These are phyloP conservation scores for Aphidius gifuensis DNA, from an alignment of 1,140 invertebrate species.

Conservation along the genomic window DNA sequence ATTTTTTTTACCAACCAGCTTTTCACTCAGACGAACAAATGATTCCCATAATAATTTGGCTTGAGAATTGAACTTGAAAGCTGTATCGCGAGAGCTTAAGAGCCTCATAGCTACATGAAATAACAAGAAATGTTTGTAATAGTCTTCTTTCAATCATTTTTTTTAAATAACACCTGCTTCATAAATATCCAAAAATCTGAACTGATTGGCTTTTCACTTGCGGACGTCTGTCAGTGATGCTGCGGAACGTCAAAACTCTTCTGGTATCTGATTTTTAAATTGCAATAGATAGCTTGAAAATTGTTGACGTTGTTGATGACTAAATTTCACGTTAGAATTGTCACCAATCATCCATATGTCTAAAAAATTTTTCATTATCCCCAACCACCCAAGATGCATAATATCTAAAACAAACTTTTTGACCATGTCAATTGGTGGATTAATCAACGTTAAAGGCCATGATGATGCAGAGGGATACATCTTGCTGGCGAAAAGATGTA, in stretches of 20 bases:
- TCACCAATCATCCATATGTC: slow-evolving; percentile 14
- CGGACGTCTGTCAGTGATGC: slow-evolving; percentile 8
- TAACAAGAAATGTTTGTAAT: slow-evolving; percentile 18
- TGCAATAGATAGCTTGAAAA: slow-evolving; percentile 5
- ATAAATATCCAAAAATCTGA: slow-evolving; percentile 17
- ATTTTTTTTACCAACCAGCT: too few species aligned
- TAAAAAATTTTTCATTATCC: slow-evolving; percentile 21
- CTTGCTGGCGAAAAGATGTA: slow-evolving; percentile 12
- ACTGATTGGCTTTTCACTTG: slow-evolving; percentile 14
- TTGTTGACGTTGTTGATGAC: not conserved
- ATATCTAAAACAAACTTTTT: slow-evolving; percentile 7
- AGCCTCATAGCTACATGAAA: slow-evolving; percentile 15
- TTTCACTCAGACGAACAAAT: too few species aligned
- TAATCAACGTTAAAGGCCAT: slow-evolving; percentile 4
- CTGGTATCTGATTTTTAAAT: slow-evolving; percentile 15
- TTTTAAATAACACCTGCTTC: slow-evolving; percentile 9
- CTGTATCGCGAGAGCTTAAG: slow-evolving; percentile 3
- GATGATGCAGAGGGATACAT: slow-evolving; percentile 10
- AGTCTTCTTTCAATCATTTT: slow-evolving; percentile 4
- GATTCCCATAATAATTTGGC: too few species aligned
- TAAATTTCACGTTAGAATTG: slow-evolving; percentile 1
- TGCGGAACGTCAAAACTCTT: slow-evolving; percentile 13
- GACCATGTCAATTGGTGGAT: slow-evolving; percentile 18
- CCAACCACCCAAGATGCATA: slow-evolving; percentile 18
- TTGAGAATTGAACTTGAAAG: not conserved